Evolutionary conservation across 1,140 invertebrate species (phyloP).

Genomic region (Drosophila pandora): DNA sequence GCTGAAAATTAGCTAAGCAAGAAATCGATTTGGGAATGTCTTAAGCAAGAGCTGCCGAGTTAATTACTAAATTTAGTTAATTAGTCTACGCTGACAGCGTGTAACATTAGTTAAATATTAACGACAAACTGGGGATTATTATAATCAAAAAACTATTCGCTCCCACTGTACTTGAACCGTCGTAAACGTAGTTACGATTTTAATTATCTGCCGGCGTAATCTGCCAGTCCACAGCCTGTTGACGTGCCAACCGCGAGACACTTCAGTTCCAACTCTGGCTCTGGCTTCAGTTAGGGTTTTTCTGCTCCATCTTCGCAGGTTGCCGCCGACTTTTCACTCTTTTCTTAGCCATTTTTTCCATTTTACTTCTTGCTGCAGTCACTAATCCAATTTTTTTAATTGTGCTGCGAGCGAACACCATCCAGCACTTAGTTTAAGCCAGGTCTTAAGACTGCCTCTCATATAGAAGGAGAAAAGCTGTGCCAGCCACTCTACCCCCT

Average conservation of each 20-base stretch:
- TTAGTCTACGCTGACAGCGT: background rate
- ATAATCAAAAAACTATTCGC: slow-evolving; percentile 3
- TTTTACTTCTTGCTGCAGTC: slow-evolving; percentile 44
- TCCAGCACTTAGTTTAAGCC: slow-evolving; percentile 67
- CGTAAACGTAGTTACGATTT: slow-evolving; percentile 76
- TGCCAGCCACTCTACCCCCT: slow-evolving; percentile 12
- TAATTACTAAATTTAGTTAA: slow-evolving; percentile 1
- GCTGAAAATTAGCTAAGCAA: background rate
- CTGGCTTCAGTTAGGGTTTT: slow-evolving; percentile 29
- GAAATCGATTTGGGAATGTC: background rate
- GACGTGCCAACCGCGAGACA: slow-evolving; percentile 68
- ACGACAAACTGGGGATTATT: background rate
- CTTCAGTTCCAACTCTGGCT: slow-evolving; percentile 43
- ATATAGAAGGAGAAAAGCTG: slow-evolving; percentile 23
- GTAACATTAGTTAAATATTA: background rate
- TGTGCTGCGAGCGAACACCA: slow-evolving; percentile 59
- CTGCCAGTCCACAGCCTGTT: slow-evolving; percentile 52
- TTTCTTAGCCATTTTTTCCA: slow-evolving; percentile 12
- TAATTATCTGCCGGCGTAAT: slow-evolving; percentile 80
- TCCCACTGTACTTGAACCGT: slow-evolving; percentile 31
- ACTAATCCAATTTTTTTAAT: slow-evolving; percentile 79
- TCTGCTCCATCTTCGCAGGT: slow-evolving; percentile 28
- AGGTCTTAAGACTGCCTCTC: background rate
- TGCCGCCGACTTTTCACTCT: slow-evolving; percentile 35
- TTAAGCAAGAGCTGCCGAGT: background rate